These are phyloP conservation scores for Calyptommatus sinebrachiatus DNA, from an alignment of 2,113 vertebrate species.

Conservation along the genomic window DNA sequence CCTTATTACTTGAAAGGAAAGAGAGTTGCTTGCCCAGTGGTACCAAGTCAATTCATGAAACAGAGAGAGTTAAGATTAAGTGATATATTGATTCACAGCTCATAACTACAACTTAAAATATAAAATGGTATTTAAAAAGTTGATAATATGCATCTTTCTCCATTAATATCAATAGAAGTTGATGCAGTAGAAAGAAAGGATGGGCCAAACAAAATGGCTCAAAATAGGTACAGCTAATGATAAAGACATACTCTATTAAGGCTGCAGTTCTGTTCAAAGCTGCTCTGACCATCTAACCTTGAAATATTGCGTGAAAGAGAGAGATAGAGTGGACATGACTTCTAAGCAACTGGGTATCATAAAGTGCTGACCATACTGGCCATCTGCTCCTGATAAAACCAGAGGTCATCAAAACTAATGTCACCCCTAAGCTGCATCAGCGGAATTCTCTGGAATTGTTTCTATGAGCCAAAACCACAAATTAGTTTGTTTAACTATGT, in stretches of 20 bases:
- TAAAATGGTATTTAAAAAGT: not conserved
- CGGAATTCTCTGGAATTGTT: not conserved
- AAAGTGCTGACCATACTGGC: too few relatives aligned
- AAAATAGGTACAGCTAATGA: too few relatives aligned
- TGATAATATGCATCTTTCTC: not conserved
- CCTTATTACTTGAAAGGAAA: not conserved
- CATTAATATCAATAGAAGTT: constrained; percentile 20
- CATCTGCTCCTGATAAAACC: too few relatives aligned
- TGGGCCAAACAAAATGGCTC: too few relatives aligned
- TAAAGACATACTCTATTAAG: too few relatives aligned
- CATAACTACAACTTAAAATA: not conserved
- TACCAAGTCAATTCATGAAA: not conserved
- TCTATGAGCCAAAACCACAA: not conserved
- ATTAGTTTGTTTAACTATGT: constrained; percentile 4
- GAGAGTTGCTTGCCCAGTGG: not conserved
- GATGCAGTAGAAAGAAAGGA: too few relatives aligned
- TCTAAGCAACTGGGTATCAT: too few relatives aligned
- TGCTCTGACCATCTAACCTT: too few relatives aligned
- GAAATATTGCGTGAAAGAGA: too few relatives aligned
- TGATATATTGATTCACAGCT: not conserved
- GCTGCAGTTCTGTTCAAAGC: too few relatives aligned
- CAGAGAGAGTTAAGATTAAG: not conserved
- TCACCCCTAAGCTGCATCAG: constrained; percentile 29
- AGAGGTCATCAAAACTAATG: not conserved
- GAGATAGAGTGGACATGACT: too few relatives aligned